Evolutionary conservation across 2,113 vertebrate genomes (phyloP), one percentile per base, ranked within the genome.

Genomic region (Etia nguti): DNA sequence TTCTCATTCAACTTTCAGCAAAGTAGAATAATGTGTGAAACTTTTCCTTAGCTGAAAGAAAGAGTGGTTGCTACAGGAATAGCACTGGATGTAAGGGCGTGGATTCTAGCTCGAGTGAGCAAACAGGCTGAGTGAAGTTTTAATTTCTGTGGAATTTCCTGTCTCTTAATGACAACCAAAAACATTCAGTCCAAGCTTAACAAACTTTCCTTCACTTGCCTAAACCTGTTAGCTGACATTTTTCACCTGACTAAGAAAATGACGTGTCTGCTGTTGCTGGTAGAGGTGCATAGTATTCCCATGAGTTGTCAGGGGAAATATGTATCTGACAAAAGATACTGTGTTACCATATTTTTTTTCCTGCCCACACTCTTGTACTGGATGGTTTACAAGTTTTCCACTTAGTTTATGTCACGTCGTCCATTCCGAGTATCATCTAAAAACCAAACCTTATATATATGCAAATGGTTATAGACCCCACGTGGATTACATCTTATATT

Each of bases 91-190:
- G 52, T 31, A 50, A 50, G 70, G 24, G 43, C 1, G 43, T 18
- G 4, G 8, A 80, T 41, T 57, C 52, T 38, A 80, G 31, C 52
- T 57, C 16, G 20, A 46, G 56, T 22, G 80, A 46, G 56, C 38
- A 31, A 59, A 81, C 56, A 26, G 56, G 79, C 38, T 46, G 36
- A 81, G 38, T 81, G 10, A 59, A 43, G 79, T 59, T 81, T 81
- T 43, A 81, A 81, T 77, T 77, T 77, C 46, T 77, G 46, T 77
- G 46, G 26, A 52, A 81, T 46, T 81, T 81, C 79, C 79, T 60
- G 55, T 60, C 24, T 20, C 10, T 59, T 81, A 60, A 59, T 60
- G 16, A 48, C 79, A 60, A 81, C 55, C 79, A 81, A 81, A 81
- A 81, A 36, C 24, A 59, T 81, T 77, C 46, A 34, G 43, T 77